Evolutionary conservation across 2,113 vertebrate genomes (phyloP).

Genomic region (Podiceps cristatus): DNA sequence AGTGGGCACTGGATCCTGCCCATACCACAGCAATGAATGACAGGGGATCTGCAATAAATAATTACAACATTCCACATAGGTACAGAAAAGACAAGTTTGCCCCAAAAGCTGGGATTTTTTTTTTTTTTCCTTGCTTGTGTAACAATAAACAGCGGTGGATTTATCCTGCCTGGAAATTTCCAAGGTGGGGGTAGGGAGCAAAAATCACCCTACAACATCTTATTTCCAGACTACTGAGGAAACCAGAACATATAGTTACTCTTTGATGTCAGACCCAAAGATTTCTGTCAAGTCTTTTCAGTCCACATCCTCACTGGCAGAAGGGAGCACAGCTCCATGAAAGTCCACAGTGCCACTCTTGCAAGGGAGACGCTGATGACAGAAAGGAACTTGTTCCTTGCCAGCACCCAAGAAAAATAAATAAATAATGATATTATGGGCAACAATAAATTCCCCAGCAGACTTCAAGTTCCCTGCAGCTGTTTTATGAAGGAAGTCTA

Average conservation of each 20-base stretch:
- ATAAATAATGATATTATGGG: neutral
- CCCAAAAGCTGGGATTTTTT: neutral
- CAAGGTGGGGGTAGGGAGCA: neutral
- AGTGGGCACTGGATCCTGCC: slow-evolving; percentile 28
- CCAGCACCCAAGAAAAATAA: neutral
- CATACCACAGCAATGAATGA: neutral
- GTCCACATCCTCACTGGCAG: neutral
- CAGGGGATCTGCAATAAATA: neutral
- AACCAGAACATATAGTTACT: neutral
- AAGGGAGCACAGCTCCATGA: neutral
- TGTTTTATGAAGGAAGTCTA: slow-evolving; percentile 18
- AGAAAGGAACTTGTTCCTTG: neutral
- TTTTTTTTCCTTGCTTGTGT: neutral
- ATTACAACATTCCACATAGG: neutral
- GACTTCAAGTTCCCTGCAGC: slow-evolving; percentile 10
- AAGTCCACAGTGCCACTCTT: neutral
- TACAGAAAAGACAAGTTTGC: neutral
- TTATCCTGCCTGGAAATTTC: neutral
- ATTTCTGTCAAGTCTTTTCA: neutral
- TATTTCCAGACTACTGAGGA: neutral
- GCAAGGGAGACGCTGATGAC: neutral
- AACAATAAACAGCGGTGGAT: neutral
- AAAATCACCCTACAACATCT: neutral
- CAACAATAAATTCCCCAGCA: neutral
- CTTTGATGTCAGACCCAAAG: neutral